Conservation (phyloP, 2,797 vertebrate species). For the Sebastes baramenuke region DNA sequence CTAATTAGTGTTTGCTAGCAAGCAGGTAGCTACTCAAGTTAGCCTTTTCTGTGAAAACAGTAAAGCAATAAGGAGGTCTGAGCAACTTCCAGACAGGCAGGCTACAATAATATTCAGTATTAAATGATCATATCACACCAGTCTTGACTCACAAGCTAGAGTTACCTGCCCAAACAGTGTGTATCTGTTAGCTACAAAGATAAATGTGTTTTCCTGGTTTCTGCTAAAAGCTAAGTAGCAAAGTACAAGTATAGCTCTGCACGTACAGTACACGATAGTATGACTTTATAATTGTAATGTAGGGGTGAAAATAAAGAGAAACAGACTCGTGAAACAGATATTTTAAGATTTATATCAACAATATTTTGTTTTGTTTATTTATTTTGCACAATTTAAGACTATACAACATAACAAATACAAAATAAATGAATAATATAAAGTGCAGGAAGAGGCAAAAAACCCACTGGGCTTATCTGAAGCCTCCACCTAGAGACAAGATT, state of each 20-base stretch:
- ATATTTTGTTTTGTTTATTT: too few species aligned
- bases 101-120: background rate
- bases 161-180: background rate
- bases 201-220: background rate
- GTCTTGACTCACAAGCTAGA: background rate
- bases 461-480: too few species aligned
- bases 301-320: background rate
- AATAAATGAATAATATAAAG: too few species aligned
- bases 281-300: too few species aligned
- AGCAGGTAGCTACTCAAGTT: background rate
- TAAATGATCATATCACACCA: too few species aligned
- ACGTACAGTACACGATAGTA: too few species aligned
- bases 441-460: too few species aligned
- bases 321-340: background rate
- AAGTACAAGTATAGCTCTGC: background rate
- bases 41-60: background rate
- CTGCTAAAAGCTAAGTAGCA: background rate
- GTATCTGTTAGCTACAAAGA: background rate
- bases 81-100: too few species aligned
- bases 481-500: too few species aligned
- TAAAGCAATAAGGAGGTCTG: background rate
- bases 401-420: too few species aligned
- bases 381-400: too few species aligned
- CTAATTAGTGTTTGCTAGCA: background rate
- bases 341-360: background rate